Base-by-base conservation (phyloP, 2,888 invertebrate species). In the Monochamus alternatus region DNA sequence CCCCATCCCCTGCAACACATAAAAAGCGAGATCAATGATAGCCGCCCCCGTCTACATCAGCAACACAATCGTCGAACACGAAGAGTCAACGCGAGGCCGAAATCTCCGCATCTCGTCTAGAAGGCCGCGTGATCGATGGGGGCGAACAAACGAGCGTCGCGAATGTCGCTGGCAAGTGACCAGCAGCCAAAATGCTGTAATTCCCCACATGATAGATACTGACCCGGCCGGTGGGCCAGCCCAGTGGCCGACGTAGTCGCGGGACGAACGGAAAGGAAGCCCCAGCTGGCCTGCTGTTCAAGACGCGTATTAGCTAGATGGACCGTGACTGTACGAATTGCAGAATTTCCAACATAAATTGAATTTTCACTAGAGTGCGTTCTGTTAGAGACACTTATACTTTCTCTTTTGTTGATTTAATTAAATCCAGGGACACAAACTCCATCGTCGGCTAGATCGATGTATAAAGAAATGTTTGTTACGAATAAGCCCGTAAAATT, bases 271-370 rank as follows among this genome's bases (percentile, higher is more conserved):
- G 5, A 2, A 55, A 12, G 2, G 30, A 38, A 9, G 32, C 3
- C 51, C n/a, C 63, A 63, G 5, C 51, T 75, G 85, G 83, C 7
- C 80, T 65, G 73, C 74, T 84, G 85, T 59, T 78, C 79, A 81
- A 83, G 83, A 82, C 82, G 80, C 82, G 84, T 82, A 86, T 87
- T 87, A 87, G 87, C 82, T 84, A 87, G 88, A 88, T 88, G 86
- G 86, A 87, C 84, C 87, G 87, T 86, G 84, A 86, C 83, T 78
- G 84, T 84, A 86, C 82, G 86, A 87, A 86, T 87, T 85, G 87
- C 87, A 85, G 87, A 87, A 86, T 87, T 88, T 87, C 86, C 83
- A 86, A 87, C 86, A 86, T 87, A 88, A 87, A 88, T 88, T 87
- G 87, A 87, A 87, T 88, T 88, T 87, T 87, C 88, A 87, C 86